Evolutionary conservation across 2,888 invertebrate genomes (phyloP).

Genomic region (Ichneumon xanthorius): DNA sequence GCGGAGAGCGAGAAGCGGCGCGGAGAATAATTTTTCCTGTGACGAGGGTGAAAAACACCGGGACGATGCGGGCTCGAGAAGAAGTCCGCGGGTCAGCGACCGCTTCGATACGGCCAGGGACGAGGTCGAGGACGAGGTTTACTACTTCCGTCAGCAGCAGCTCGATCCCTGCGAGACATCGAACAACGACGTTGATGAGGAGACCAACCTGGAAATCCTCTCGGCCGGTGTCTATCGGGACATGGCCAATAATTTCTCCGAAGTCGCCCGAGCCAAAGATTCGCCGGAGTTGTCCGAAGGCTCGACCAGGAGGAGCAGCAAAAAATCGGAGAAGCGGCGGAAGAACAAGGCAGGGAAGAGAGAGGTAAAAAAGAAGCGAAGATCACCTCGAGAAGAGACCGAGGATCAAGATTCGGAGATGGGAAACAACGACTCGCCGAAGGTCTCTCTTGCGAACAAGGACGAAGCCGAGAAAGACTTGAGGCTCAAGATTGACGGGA

Average conservation of each 20-base stretch:
- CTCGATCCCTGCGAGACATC: slow-evolving; percentile 61
- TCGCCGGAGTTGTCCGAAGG: background rate
- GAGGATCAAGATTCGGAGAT: slow-evolving; percentile 39
- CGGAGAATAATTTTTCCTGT: slow-evolving; percentile 11
- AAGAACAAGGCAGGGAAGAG: slow-evolving; percentile 43
- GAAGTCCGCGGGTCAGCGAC: slow-evolving; percentile 8
- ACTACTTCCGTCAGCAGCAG: slow-evolving; percentile 60
- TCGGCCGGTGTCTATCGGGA: slow-evolving; percentile 64
- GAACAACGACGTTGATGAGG: slow-evolving; percentile 69
- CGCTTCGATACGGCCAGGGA: slow-evolving; percentile 12
- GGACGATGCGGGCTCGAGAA: background rate
- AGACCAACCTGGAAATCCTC: slow-evolving; percentile 54
- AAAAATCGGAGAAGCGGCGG: slow-evolving; percentile 31
- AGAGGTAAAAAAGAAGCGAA: slow-evolving; percentile 34
- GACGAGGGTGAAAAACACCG: slow-evolving; percentile 19
- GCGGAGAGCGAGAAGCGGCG: background rate
- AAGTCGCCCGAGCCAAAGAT: slow-evolving; percentile 50
- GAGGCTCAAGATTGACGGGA: slow-evolving; percentile 76
- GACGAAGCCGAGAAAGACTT: slow-evolving; percentile 70
- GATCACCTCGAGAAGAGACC: slow-evolving; percentile 3
- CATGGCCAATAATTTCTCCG: slow-evolving; percentile 71
- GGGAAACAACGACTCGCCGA: background rate
- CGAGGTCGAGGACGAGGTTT: slow-evolving; percentile 61
- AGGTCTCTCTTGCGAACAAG: slow-evolving; percentile 3
- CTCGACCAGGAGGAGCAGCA: slow-evolving; percentile 7